phyloP scores from a whole-genome alignment of 2,113 vertebrate genomes.

The Trachemys scripta region DNA sequence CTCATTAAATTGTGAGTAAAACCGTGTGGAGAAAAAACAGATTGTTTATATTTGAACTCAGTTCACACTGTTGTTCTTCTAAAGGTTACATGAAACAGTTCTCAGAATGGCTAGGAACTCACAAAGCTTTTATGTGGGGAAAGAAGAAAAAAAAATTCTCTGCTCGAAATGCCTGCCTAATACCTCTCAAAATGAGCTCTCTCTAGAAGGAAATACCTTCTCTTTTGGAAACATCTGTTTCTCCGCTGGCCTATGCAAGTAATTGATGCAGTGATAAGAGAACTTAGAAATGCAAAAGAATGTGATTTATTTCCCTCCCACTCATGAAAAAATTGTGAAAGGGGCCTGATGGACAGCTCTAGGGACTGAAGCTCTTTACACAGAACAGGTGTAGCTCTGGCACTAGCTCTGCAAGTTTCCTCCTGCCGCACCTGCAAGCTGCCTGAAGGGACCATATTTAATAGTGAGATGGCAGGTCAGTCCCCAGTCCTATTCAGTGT shows the following conservation, averaged over 20 bases:
- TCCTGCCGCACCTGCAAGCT: not conserved
- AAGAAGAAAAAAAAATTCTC: not conserved
- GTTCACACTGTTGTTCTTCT: fast-evolving
- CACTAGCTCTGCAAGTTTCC: not conserved
- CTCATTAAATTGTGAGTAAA: not conserved
- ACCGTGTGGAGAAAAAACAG: not conserved
- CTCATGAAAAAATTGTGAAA: not conserved
- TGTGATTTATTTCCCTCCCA: not conserved
- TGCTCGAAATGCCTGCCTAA: not conserved
- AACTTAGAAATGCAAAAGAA: not conserved
- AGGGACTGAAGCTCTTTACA: fast-evolving
- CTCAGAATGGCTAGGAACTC: fast-evolving
- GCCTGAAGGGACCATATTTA: not conserved
- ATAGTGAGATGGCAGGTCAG: not conserved
- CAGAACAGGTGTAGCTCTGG: fast-evolving
- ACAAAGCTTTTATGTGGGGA: not conserved
- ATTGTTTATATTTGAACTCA: not conserved
- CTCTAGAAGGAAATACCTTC: not conserved
- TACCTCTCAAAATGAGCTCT: not conserved
- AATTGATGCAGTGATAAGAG: not conserved
- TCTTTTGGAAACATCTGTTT: not conserved
- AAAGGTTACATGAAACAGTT: not conserved
- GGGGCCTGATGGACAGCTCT: not conserved
- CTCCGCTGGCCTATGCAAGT: not conserved
- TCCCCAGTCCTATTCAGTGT: not conserved